These are phyloP conservation scores for Ceratina australensis DNA, from an alignment of 1,140 invertebrate genomes.

Conservation along the genomic window DNA sequence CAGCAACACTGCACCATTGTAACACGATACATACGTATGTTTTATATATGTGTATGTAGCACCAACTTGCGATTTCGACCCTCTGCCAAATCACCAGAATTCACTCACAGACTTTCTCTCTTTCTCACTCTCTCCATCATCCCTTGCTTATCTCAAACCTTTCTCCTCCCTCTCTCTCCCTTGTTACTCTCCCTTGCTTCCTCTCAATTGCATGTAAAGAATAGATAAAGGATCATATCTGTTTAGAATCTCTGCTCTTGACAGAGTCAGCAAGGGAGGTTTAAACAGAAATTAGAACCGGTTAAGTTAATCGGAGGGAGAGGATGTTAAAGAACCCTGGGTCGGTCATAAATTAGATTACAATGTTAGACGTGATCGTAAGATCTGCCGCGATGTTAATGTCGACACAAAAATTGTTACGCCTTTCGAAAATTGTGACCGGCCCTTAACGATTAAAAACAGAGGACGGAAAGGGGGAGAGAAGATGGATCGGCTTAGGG, in stretches of 20 bases:
- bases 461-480: neutral
- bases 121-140: constrained; percentile 44
- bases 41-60: constrained; percentile 71
- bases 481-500: constrained; percentile 1
- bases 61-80: constrained; percentile 75
- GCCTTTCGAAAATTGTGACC: neutral
- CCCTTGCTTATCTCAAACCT: constrained; percentile 23
- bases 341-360: constrained; percentile 12
- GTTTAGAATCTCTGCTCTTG: neutral
- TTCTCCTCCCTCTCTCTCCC: constrained; percentile 14
- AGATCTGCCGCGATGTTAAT: constrained; percentile 10
- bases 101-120: constrained; percentile 67
- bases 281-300: constrained; percentile 16
- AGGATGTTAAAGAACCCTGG: constrained; percentile 3
- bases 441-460: neutral
- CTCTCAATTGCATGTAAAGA: neutral
- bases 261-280: neutral
- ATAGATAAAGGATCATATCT: too few species aligned
- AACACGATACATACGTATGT: constrained; percentile 71
- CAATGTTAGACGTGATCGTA: constrained; percentile 29
- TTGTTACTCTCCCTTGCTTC: constrained; percentile 1
- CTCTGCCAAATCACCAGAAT: constrained; percentile 77
- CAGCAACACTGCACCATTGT: constrained; percentile 79
- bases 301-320: constrained; percentile 1
- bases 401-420: constrained; percentile 7